Conservation (phyloP, 1,140 invertebrate genomes). For the Marisa cornuarietis region DNA sequence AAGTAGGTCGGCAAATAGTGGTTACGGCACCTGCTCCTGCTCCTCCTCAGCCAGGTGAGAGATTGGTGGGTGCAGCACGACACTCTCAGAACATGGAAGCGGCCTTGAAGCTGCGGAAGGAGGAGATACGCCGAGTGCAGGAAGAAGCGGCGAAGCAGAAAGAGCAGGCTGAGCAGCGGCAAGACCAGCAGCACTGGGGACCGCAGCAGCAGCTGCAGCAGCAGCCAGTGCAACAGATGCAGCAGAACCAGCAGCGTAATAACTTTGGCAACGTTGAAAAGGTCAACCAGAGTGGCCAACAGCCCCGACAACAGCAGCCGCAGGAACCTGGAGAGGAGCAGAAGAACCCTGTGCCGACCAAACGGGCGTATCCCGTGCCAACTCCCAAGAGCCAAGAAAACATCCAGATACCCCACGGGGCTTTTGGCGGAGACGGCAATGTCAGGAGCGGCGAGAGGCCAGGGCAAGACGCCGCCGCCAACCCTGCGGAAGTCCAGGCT, state of each 20-base stretch:
- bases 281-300: not conserved
- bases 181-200: conserved; percentile 1
- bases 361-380: not conserved
- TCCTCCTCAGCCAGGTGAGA: no score
- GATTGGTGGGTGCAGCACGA: no score
- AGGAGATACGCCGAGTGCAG: not conserved
- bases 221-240: not conserved
- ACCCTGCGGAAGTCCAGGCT: not conserved
- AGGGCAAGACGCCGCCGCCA: not conserved
- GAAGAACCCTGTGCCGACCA: not conserved
- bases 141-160: conserved; percentile 14
- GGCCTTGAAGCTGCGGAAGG: not conserved
- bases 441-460: not conserved
- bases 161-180: conserved; percentile 1
- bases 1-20: not conserved
- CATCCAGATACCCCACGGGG: not conserved
- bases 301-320: not conserved
- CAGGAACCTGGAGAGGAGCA: not conserved
- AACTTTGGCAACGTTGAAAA: not conserved
- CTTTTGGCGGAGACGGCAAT: not conserved
- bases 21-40: no score
- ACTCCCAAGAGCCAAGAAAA: not conserved
- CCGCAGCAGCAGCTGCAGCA: conserved; percentile 1
- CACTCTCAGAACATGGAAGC: not conserved
- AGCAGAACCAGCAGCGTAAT: conserved; percentile 8